phyloP scores from a whole-genome alignment of 2,113 vertebrate genomes.

The Origma solitaria region DNA sequence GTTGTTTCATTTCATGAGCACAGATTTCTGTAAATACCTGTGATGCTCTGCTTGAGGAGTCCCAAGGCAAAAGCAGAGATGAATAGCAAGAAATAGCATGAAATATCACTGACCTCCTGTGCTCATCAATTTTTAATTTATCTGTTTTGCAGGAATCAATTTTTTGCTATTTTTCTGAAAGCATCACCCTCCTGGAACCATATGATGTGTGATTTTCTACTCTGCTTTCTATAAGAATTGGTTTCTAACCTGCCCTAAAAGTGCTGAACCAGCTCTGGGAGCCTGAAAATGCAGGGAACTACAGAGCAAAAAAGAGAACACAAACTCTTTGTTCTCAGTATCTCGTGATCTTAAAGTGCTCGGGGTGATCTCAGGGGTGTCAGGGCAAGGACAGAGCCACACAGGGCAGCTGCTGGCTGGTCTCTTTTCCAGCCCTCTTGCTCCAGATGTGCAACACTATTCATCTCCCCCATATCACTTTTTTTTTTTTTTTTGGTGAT shows the following conservation, averaged over 20 bases:
- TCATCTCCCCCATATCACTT: neutral
- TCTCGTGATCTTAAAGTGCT: conserved; percentile 28
- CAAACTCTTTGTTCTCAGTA: conserved; percentile 28
- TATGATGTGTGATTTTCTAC: neutral
- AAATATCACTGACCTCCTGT: neutral
- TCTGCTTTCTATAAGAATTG: neutral
- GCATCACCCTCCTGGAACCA: neutral
- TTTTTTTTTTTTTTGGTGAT: neutral
- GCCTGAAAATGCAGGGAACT: neutral
- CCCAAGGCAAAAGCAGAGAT: neutral
- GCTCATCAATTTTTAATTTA: neutral
- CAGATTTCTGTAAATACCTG: neutral
- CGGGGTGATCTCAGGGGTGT: neutral
- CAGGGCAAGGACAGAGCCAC: neutral
- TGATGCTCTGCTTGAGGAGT: neutral
- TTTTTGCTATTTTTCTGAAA: neutral
- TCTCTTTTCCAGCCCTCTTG: neutral
- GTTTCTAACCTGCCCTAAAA: neutral
- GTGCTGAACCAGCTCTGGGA: neutral
- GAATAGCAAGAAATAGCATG: neutral
- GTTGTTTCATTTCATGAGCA: neutral
- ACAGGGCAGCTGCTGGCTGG: neutral
- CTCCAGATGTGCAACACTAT: neutral
- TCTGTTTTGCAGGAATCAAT: neutral
- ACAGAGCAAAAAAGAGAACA: neutral